A percentile compares a stretch with the other conserved stretches of the same genome.
Evolutionary conservation across 2,113 vertebrate species (phyloP).

Genomic region (Narcine bancroftii): DNA sequence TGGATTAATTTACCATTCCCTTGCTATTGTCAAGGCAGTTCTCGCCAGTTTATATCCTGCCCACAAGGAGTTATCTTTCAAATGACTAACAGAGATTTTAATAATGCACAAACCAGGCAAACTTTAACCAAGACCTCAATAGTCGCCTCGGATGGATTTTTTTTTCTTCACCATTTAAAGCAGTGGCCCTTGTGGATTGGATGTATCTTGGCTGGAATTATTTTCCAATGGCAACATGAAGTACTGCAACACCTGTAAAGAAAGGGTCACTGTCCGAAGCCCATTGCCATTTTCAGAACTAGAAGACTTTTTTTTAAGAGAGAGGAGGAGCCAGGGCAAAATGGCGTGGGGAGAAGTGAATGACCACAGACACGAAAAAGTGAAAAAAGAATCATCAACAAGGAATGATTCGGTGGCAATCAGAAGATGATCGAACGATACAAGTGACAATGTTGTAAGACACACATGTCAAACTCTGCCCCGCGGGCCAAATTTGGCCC

Average conservation of each 20-base stretch:
- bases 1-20: not conserved
- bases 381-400: not conserved
- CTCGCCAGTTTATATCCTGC: too few relatives aligned
- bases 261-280: not conserved
- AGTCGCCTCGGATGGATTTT: too few relatives aligned
- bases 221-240: not conserved
- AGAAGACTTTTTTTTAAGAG: not conserved
- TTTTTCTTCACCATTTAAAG: not conserved
- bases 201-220: not conserved
- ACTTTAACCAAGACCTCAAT: too few relatives aligned
- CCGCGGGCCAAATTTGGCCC: too few relatives aligned
- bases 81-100: too few relatives aligned
- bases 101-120: too few relatives aligned
- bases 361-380: not conserved
- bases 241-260: not conserved
- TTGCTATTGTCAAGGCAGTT: not conserved
- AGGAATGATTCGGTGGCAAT: not conserved
- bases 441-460: not conserved
- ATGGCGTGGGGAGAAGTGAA: not conserved
- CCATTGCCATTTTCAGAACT: not conserved
- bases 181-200: not conserved
- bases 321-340: not conserved
- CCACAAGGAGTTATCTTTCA: too few relatives aligned
- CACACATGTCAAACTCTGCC: too few relatives aligned
- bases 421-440: not conserved